These are phyloP conservation scores for Cebidichthys violaceus DNA, from an alignment of 2,113 vertebrate species.

Conservation along the genomic window DNA sequence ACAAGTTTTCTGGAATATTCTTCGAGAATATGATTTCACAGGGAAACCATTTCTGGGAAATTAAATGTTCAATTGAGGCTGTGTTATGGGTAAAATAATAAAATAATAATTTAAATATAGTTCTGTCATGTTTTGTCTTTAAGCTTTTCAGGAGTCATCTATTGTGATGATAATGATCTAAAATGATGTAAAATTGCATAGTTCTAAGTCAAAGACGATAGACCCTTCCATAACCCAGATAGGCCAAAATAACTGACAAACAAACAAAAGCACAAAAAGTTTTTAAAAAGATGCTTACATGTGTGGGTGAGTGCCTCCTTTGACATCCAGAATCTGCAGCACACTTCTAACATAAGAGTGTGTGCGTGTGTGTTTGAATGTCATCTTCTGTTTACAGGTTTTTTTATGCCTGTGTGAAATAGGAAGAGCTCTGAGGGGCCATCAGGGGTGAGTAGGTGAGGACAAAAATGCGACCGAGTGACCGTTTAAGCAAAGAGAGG, in stretches of 20 bases:
- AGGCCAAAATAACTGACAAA: too few relatives aligned
- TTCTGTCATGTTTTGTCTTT: too few relatives aligned
- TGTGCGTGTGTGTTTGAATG: neutral
- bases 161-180: neutral
- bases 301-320: neutral
- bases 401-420: conserved; percentile 37
- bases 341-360: neutral
- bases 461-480: conserved; percentile 29
- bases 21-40: too few relatives aligned
- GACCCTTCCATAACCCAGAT: too few relatives aligned
- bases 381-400: conserved; percentile 13
- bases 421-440: conserved; percentile 34
- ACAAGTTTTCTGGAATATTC: too few relatives aligned
- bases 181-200: neutral
- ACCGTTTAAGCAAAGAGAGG: conserved; percentile 26
- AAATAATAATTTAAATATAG: too few relatives aligned
- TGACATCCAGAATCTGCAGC: conserved; percentile 1
- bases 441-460: conserved; percentile 43
- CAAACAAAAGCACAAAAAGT: neutral
- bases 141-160: too few relatives aligned
- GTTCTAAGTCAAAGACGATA: neutral
- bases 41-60: too few relatives aligned
- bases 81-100: too few relatives aligned
- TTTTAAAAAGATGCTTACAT: neutral
- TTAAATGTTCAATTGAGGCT: too few relatives aligned